Base-by-base conservation (phyloP, 2,113 vertebrate genomes). In the Seriola rivoliana region DNA sequence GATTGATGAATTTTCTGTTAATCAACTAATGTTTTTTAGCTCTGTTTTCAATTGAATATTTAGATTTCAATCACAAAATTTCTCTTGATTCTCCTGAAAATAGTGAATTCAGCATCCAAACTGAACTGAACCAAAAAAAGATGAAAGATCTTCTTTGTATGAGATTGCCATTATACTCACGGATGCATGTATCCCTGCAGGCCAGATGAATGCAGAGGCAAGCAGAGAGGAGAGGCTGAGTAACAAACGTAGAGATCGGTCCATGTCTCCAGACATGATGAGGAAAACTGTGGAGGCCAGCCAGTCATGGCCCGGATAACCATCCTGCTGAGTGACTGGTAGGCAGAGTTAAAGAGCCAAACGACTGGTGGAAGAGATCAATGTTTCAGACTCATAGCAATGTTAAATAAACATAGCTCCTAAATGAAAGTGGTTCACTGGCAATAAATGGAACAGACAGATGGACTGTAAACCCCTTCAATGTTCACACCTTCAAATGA, bases 171-270 rank as follows among this genome's bases (percentile, higher is more conserved):
- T 46, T 46, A 17, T 55, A 93, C 97, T 97, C 94, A 99, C 98
- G 12, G 97, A 99, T 77, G 90, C 36, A 62, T 98, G 96, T 36
- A 97, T 93, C 66, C 97, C 94, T 23, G 95, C 94, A 8, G 96
- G 91, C 97, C 97, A 99, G 82, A 99, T 94, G 92, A 98, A 97
- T 3, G 97, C 97, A 10, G 98, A 98, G 55, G 93, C 85, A 25
- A 98, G 96, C 85, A 98, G 95, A 75, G 73, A 69, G 63, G 97
- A 96, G 76, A 99, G 96, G 7, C 69, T 91, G 69, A 96, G 96
- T 8, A 99, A 94, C 82, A 98, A 93, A 0, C 0, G 69, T 50
- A 97, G 88, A 13, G 97, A 96, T 67, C 94, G 95, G 32, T 96
- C 92, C 67, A n/a, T 32, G 5, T 97, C 92, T 14, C 97, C 98